phyloP scores from a whole-genome alignment of 1,140 invertebrate genomes.

The Bicyclus anynana region DNA sequence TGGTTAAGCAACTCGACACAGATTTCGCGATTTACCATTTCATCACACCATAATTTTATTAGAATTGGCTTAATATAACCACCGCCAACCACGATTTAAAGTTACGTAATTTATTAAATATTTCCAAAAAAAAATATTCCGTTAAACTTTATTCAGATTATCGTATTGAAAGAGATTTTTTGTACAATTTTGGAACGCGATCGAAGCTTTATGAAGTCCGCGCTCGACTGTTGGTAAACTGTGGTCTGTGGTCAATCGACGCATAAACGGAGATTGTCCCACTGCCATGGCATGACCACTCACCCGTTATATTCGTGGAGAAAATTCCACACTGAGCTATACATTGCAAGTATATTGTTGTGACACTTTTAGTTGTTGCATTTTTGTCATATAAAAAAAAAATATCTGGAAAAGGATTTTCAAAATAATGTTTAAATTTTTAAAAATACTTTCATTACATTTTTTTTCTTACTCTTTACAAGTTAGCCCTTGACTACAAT shows the following conservation, averaged over 20 bases:
- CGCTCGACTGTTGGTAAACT: constrained; percentile 15
- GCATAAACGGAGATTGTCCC: constrained; percentile 23
- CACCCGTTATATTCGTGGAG: not conserved
- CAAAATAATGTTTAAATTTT: too few species aligned
- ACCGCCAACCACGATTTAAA: not conserved
- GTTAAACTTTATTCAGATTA: too few species aligned
- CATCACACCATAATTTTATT: not conserved
- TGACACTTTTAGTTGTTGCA: too few species aligned
- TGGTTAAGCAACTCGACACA: constrained; percentile 29
- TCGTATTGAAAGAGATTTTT: too few species aligned
- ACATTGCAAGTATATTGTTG: too few species aligned
- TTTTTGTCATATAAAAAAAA: too few species aligned
- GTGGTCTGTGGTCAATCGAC: constrained; percentile 9
- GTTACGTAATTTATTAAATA: not conserved
- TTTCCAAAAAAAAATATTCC: not conserved
- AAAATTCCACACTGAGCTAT: not conserved
- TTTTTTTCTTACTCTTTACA: too few species aligned
- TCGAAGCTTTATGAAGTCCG: constrained; percentile 17
- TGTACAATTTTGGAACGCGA: constrained; percentile 4
- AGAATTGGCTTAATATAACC: not conserved
- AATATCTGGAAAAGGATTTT: too few species aligned
- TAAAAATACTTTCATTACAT: too few species aligned
- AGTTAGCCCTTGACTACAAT: too few species aligned
- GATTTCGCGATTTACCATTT: constrained; percentile 22
- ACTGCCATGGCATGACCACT: constrained; percentile 13